Evolutionary conservation across 2,888 invertebrate species (phyloP).

Genomic region (Drosophila tanythrix): DNA sequence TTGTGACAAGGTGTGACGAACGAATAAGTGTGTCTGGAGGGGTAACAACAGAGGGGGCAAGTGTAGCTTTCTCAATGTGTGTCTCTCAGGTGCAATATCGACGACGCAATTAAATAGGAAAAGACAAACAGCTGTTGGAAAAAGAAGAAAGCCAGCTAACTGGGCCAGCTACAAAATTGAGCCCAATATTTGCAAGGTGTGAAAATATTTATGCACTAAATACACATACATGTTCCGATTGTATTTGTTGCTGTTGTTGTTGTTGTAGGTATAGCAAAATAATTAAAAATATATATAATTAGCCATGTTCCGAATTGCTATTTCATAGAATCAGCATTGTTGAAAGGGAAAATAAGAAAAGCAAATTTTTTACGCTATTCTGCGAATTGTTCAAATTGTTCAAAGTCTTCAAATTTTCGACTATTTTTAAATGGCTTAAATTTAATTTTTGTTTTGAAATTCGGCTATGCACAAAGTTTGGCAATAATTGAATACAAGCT

Average conservation of each 20-base stretch:
- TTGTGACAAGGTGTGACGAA: conserved; percentile 65
- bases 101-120: conserved; percentile 50
- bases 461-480: not conserved
- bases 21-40: conserved; percentile 3
- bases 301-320: conserved; percentile 31
- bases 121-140: conserved; percentile 31
- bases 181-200: conserved; percentile 56
- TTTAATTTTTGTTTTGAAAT: not conserved
- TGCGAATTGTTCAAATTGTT: conserved; percentile 17
- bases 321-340: conserved; percentile 23
- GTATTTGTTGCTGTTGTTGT: conserved; percentile 24
- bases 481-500: not conserved
- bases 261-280: conserved; percentile 55
- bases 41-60: not conserved
- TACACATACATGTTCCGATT: conserved; percentile 22
- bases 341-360: conserved; percentile 5
- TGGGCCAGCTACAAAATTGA: conserved; percentile 6
- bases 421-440: conserved; percentile 15
- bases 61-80: not conserved
- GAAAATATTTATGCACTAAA: conserved; percentile 55
- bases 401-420: conserved; percentile 1
- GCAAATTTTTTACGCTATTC: conserved; percentile 11
- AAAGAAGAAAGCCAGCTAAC: conserved; percentile 6
- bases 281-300: conserved; percentile 49
- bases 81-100: conserved; percentile 48